Base-by-base conservation (phyloP, 2,888 invertebrate species). In the Orthosia gothica region DNA sequence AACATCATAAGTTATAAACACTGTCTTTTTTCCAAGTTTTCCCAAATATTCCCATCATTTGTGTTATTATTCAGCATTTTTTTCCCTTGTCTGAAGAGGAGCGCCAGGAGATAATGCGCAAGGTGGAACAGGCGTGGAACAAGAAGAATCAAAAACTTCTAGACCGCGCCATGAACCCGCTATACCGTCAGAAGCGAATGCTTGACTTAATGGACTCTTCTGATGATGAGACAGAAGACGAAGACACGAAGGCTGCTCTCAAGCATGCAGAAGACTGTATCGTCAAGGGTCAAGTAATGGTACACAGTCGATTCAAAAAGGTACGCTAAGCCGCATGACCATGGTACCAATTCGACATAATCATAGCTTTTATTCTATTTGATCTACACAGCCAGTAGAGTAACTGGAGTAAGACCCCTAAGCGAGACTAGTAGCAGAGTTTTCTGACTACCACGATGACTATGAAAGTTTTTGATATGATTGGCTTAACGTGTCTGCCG, bases 251-350 rank as follows among this genome's bases (percentile, higher is more conserved):
- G 91, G 52, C 20, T 0, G 90, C 90, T 0, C 74, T 93, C 96
- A 97, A 86, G 20, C 97, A 97, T 71, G 96, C 96, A 0, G 98
- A 98, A 77, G 98, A 99, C 88, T 99, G 99, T 89, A 98, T 98
- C 32, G 97, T 98, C 0, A 68, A 83, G 0, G 95, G 95, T 0
- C 75, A 90, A 0, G 58, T 32, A 0, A 94, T 94, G 93, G 91
- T 88, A 47, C 75, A 93, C 0, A 61, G 59, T 0, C 89, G 87
- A 0, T 96, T 93, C 55, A 89, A 89, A 65, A 93, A 92, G 90
- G 95, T 94, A 52, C 5, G 40, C 32, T 23, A 18, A 5, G 18
- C 58, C 15, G 50, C 49, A n/a, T 50, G 26, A 3, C 12, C n/a
- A 26, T 59, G n/a, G 23, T 20, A 20, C 40, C 16, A 16, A 5